These are phyloP conservation scores for Cryptocephalus primarius DNA, from an alignment of 2,888 invertebrate genomes.

Conservation along the genomic window DNA sequence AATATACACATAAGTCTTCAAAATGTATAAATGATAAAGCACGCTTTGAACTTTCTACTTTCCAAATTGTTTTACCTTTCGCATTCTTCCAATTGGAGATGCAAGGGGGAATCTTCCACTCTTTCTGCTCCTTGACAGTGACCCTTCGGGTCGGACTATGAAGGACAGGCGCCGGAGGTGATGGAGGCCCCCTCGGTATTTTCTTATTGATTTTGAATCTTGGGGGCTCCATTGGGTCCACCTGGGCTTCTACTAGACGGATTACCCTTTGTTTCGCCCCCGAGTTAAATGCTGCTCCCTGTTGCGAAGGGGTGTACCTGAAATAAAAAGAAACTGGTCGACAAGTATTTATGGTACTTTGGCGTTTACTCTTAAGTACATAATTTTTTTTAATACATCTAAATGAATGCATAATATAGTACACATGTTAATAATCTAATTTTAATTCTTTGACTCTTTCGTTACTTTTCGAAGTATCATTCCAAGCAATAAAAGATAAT, in stretches of 20 bases:
- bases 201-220: conserved; percentile 98
- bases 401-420: no score
- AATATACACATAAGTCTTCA: no score
- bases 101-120: conserved; percentile 99
- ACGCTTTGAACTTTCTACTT: no score
- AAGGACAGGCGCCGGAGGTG: conserved; percentile 96
- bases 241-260: conserved; percentile 84
- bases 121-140: conserved; percentile 96
- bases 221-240: conserved; percentile 98
- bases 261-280: conserved; percentile 98
- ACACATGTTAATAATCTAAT: no score
- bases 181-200: conserved; percentile 96
- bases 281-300: conserved; percentile 87
- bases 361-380: no score
- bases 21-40: no score
- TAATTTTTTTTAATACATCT: no score
- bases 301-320: conserved; percentile 95
- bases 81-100: conserved; percentile 99
- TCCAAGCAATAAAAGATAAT: no score
- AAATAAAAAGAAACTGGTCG: no score
- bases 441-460: no score
- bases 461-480: no score
- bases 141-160: conserved; percentile 97
- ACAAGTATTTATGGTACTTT: no score
- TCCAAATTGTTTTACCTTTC: conserved; percentile 48